Percentiles rank a stretch among this genome's conserved stretches.
phyloP scores from a whole-genome alignment of 2,113 vertebrate genomes.

The Haplochromis burtoni region DNA sequence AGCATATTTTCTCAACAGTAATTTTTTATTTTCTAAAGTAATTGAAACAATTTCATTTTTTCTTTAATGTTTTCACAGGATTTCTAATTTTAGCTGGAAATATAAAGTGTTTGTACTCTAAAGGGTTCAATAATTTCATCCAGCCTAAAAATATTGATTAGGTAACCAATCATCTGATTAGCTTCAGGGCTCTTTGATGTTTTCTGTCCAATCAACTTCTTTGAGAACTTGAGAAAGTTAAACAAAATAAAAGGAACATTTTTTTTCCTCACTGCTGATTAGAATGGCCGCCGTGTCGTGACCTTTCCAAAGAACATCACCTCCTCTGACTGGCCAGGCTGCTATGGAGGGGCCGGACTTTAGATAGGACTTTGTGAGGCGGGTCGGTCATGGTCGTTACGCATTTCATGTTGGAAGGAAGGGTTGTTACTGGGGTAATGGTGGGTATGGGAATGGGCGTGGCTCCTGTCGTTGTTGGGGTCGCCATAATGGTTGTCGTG shows the following conservation, averaged over 20 bases:
- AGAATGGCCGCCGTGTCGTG: not conserved
- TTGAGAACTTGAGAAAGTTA: not conserved
- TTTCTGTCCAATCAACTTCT: not conserved
- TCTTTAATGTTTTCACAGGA: not conserved
- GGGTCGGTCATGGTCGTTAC: constrained; percentile 42
- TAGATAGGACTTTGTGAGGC: constrained; percentile 42
- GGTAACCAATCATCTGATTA: not conserved
- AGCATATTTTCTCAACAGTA: not conserved
- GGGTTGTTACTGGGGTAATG: not conserved
- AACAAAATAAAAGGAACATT: not conserved
- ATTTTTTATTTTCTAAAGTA: not conserved
- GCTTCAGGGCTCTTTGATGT: not conserved
- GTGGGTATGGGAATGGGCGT: not conserved
- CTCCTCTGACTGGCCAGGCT: constrained; percentile 57
- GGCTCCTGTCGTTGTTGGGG: not conserved
- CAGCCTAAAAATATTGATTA: not conserved
- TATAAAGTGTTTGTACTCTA: not conserved
- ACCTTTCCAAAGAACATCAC: constrained; percentile 44
- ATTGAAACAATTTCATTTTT: not conserved
- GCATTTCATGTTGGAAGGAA: constrained; percentile 22
- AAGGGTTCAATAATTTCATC: not conserved
- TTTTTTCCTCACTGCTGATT: not conserved
- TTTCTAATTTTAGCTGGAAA: not conserved
- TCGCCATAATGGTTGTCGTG: not conserved
- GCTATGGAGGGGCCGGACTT: constrained; percentile 22